Percentiles rank a stretch among this genome's conserved stretches.
These are phyloP conservation scores for Cosmia trapezina DNA, from an alignment of 2,888 invertebrate species.

Conservation along the genomic window DNA sequence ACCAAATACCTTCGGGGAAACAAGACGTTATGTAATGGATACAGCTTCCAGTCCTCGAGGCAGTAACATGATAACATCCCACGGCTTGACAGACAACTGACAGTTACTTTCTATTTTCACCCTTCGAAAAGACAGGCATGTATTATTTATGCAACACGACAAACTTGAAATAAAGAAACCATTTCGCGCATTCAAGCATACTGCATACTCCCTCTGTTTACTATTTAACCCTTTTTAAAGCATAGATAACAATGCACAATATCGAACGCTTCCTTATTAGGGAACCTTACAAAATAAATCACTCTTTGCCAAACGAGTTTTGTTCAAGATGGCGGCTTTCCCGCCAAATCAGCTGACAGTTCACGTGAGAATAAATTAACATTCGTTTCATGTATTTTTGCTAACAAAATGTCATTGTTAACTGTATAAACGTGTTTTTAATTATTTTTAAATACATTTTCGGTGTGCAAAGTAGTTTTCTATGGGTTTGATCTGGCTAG, in stretches of 20 bases:
- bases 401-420: conserved; percentile 55
- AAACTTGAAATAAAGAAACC: conserved; percentile 39
- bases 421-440: conserved; percentile 63
- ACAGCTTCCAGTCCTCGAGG: not conserved
- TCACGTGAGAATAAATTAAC: conserved; percentile 58
- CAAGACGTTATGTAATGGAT: not conserved
- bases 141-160: conserved; percentile 28
- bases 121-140: conserved; percentile 3
- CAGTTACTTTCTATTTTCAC: conserved; percentile 26
- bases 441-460: conserved; percentile 42
- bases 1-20: no score
- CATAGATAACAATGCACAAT: conserved; percentile 37
- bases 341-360: conserved; percentile 66
- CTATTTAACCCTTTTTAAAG: conserved; percentile 19
- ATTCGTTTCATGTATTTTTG: conserved; percentile 37
- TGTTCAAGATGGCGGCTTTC: conserved; percentile 56
- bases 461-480: conserved; percentile 13
- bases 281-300: conserved; percentile 49
- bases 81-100: conserved; percentile 17
- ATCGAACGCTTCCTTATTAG: conserved; percentile 56
- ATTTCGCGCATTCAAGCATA: conserved; percentile 43
- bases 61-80: conserved; percentile 33
- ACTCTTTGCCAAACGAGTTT: conserved; percentile 58
- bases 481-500: conserved; percentile 17
- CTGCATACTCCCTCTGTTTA: conserved; percentile 27